Conservation (phyloP, 2,797 vertebrate genomes). For the Propithecus perrieri region DNA sequence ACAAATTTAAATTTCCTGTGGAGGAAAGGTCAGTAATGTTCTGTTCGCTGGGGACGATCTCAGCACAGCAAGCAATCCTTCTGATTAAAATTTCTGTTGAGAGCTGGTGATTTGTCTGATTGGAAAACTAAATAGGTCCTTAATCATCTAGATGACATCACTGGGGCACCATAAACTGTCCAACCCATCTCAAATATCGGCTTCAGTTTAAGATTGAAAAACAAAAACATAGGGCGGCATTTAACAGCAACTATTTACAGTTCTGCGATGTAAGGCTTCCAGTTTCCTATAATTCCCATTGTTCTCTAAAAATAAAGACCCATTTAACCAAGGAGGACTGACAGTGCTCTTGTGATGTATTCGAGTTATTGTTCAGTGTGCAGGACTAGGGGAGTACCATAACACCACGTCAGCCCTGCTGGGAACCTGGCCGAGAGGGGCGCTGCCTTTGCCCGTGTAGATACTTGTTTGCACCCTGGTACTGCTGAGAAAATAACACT, state of each 20-base stretch:
- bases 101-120: slow-evolving; percentile 63
- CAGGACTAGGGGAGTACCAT: not conserved
- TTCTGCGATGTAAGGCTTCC: slow-evolving; percentile 64
- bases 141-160: slow-evolving; percentile 73
- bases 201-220: slow-evolving; percentile 63
- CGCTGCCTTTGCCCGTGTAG: not conserved
- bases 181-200: slow-evolving; percentile 45
- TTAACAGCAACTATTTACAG: slow-evolving; percentile 59
- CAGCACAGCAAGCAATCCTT: not conserved
- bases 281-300: slow-evolving; percentile 63
- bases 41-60: slow-evolving; percentile 48
- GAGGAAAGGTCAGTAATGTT: slow-evolving; percentile 66
- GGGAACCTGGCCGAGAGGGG: not conserved
- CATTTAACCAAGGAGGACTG: slow-evolving; percentile 33
- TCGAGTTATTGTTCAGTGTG: slow-evolving; percentile 50
- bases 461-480: not conserved
- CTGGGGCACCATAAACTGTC: slow-evolving; percentile 17
- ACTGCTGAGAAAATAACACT: not conserved
- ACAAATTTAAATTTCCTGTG: slow-evolving; percentile 71
- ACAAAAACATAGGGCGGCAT: slow-evolving; percentile 21
- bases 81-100: slow-evolving; percentile 70
- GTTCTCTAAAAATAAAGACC: slow-evolving; percentile 75
- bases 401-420: accelerated
- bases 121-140: slow-evolving; percentile 73
- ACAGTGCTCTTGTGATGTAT: slow-evolving; percentile 65